Base-by-base conservation (phyloP, 2,888 invertebrate species). In the Mythimna pallens region DNA sequence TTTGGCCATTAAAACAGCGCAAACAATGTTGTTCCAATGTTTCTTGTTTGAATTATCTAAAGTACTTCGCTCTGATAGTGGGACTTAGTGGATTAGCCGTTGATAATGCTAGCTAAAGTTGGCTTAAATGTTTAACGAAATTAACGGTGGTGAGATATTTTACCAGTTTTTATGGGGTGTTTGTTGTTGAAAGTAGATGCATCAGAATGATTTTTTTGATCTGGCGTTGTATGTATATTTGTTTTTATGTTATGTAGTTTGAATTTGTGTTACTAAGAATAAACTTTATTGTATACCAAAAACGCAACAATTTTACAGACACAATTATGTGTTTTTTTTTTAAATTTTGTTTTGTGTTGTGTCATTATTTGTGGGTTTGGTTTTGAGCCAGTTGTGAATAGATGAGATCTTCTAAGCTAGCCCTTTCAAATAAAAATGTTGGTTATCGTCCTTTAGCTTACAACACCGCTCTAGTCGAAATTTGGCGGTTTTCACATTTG, bases 1-100 rank as follows among this genome's bases (percentile, higher is more conserved):
- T 92, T 91, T 90, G 89, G 83, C 91, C 91, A 92, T 92, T 92
- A 91, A 87, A 91, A 89, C 88, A 80, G 65, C 61, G 84, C 86
- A 89, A 88, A 90, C 91, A 91, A 88, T 84, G 78, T 76, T 86
- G 87, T 87, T 85, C 86, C 82, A 65, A 86, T 82, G 72, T 83
- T 87, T 87, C 89, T 86, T 88, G 89, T 89, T 88, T 89, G 87
- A 88, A 87, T 90, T 86, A 89, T 70, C 76, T 73, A 68, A 76
- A 84, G 78, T 86, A 84, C 83, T 73, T 65, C 34, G 63, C 70
- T 65, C 70, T 78, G 73, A 81, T 84, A 83, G 74, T 84, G 70
- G 65, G 64, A 63, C 70, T 79, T 79, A 76, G 69, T 75, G 76
- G 83, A 84, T 87, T 74, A 86, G 63, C 67, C 10, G 64, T 36